phyloP scores from a whole-genome alignment of 2,113 vertebrate genomes.

The Mirounga angustirostris region DNA sequence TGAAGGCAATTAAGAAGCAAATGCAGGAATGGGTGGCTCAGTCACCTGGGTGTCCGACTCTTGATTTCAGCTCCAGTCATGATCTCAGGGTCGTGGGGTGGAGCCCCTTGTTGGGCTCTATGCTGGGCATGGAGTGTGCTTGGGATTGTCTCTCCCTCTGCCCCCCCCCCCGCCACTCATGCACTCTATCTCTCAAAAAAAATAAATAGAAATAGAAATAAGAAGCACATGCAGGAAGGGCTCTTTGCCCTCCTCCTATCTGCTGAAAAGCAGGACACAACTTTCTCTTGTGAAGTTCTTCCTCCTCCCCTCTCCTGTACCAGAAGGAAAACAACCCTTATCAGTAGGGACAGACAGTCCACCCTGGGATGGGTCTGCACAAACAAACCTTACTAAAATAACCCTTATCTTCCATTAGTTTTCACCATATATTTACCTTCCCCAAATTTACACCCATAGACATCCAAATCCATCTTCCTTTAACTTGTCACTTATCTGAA shows the following conservation, averaged over 20 bases:
- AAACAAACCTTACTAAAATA: not conserved
- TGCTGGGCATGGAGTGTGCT: not conserved
- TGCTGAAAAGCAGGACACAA: not conserved
- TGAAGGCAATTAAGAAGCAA: not conserved
- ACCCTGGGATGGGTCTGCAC: not conserved
- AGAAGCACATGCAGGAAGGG: not conserved
- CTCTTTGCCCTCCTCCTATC: not conserved
- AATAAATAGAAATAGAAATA: not conserved
- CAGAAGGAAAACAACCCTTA: not conserved
- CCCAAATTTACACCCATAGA: not conserved
- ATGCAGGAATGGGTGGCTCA: not conserved
- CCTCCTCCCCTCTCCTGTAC: not conserved
- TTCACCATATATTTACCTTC: not conserved
- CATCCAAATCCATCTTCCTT: not conserved
- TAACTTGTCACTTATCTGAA: not conserved
- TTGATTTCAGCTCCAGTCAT: not conserved
- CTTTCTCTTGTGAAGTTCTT: not conserved
- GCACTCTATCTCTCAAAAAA: too few species aligned
- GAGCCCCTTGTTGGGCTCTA: not conserved
- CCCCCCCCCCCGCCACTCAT: not conserved
- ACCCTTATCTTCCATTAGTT: not conserved
- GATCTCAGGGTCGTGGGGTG: not conserved
- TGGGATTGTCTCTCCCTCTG: not conserved
- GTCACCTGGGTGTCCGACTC: not conserved
- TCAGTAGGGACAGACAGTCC: not conserved